These are phyloP conservation scores for Anas flavirostris DNA, from an alignment of 2,797 vertebrate species.

Conservation along the genomic window DNA sequence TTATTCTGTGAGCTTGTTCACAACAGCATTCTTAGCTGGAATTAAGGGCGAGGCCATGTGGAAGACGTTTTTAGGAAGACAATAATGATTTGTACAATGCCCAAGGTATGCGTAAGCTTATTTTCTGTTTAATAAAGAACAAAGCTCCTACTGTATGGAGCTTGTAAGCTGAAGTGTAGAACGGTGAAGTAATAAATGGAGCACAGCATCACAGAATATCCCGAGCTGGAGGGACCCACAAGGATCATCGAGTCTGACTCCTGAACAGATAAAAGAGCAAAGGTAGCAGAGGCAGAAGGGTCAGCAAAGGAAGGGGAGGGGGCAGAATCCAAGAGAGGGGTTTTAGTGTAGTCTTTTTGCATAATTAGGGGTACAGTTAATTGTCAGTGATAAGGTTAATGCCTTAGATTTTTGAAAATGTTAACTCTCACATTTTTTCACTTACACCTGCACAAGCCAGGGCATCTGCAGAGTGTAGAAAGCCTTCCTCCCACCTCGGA, in stretches of 20 bases:
- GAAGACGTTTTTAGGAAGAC: constrained; percentile 30
- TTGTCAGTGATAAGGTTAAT: neutral
- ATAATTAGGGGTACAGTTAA: neutral
- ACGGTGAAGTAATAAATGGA: neutral
- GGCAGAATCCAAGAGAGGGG: neutral
- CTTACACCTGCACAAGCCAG: neutral
- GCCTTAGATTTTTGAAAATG: neutral
- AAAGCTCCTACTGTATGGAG: neutral
- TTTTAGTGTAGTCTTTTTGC: neutral
- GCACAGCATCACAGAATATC: neutral
- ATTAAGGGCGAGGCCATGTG: neutral
- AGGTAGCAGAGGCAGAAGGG: neutral
- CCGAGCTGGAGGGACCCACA: neutral
- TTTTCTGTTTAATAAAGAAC: constrained; percentile 36
- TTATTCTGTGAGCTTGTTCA: constrained; percentile 51
- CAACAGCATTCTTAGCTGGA: constrained; percentile 62
- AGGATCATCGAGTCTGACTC: neutral
- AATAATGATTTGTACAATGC: constrained; percentile 8
- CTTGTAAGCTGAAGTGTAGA: neutral
- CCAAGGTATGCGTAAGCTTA: constrained; percentile 2
- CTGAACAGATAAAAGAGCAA: neutral
- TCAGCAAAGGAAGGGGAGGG: neutral
- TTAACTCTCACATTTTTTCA: neutral
- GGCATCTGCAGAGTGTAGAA: neutral
- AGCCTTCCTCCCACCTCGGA: neutral